phyloP scores from a whole-genome alignment of 1,140 invertebrate genomes.

The Oedothorax gibbosus region DNA sequence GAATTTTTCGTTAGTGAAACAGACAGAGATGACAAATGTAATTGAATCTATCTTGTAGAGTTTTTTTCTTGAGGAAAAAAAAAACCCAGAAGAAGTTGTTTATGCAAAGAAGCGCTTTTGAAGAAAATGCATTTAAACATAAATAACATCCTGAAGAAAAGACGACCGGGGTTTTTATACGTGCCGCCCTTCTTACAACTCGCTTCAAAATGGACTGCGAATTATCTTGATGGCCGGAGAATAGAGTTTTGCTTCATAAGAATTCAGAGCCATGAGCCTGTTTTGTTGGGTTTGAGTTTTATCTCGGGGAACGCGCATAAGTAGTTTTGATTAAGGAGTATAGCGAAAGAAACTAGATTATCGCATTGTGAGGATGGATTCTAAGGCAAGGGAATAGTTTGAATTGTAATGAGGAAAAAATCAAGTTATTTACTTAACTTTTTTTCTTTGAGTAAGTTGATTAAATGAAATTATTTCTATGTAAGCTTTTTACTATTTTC shows the following conservation, averaged over 20 bases:
- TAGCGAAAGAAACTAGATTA: slow-evolving; percentile 24
- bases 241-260: slow-evolving; percentile 37
- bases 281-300: slow-evolving; percentile 31
- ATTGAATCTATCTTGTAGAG: slow-evolving; percentile 54
- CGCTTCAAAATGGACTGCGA: slow-evolving; percentile 16
- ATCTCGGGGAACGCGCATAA: slow-evolving; percentile 20
- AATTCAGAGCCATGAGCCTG: slow-evolving; percentile 31
- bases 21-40: slow-evolving; percentile 54
- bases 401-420: no score
- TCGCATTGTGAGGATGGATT: background rate
- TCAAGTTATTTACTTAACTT: no score
- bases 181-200: background rate
- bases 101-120: slow-evolving; percentile 22
- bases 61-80: background rate
- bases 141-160: slow-evolving; percentile 42
- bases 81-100: slow-evolving; percentile 22
- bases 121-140: slow-evolving; percentile 56
- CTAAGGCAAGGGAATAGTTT: background rate
- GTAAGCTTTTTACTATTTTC: no score
- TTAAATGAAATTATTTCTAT: no score
- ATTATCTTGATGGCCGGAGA: slow-evolving; percentile 53
- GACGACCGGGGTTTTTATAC: slow-evolving; percentile 16
- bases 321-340: slow-evolving; percentile 1
- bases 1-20: slow-evolving; percentile 40
- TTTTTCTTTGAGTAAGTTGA: no score